A percentile compares a stretch with the other conserved stretches of the same genome.
Evolutionary conservation across 2,797 vertebrate species (phyloP).

Genomic region (Australoheros facetus): DNA sequence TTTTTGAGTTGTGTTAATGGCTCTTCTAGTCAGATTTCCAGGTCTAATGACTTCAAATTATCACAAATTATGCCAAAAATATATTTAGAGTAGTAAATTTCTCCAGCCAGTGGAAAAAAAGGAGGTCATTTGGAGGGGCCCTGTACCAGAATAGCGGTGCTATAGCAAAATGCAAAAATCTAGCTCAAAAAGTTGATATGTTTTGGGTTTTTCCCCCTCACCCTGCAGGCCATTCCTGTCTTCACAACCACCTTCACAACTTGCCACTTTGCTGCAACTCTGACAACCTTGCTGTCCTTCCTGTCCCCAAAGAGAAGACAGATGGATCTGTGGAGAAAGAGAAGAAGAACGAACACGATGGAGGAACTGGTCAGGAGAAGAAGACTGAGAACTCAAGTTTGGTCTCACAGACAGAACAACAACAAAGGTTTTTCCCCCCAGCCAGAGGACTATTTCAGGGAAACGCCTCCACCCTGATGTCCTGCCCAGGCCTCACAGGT

Average conservation of each 20-base stretch:
- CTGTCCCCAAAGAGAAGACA: background rate
- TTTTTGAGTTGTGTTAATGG: no score
- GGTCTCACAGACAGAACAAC: slow-evolving; percentile 1
- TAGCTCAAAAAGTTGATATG: no score
- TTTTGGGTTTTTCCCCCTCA: background rate
- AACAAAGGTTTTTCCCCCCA: background rate
- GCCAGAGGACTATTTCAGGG: slow-evolving; percentile 24
- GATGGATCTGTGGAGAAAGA: background rate
- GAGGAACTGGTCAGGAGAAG: background rate
- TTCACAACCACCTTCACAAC: slow-evolving; percentile 30
- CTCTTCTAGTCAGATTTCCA: no score
- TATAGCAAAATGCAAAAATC: background rate
- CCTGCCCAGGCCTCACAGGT: background rate
- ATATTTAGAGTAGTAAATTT: background rate
- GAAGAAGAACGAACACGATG: slow-evolving; percentile 1
- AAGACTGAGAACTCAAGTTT: slow-evolving; percentile 19
- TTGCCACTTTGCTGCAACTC: slow-evolving; percentile 19
- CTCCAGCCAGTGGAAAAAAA: background rate
- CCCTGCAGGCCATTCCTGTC: slow-evolving; percentile 36
- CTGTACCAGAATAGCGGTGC: background rate
- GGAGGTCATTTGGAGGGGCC: background rate
- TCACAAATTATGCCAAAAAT: background rate
- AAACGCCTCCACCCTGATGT: background rate
- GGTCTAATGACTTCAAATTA: background rate
- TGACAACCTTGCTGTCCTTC: slow-evolving; percentile 6